phyloP scores from a whole-genome alignment of 1,140 invertebrate species.

The Rhopalosiphum padi region DNA sequence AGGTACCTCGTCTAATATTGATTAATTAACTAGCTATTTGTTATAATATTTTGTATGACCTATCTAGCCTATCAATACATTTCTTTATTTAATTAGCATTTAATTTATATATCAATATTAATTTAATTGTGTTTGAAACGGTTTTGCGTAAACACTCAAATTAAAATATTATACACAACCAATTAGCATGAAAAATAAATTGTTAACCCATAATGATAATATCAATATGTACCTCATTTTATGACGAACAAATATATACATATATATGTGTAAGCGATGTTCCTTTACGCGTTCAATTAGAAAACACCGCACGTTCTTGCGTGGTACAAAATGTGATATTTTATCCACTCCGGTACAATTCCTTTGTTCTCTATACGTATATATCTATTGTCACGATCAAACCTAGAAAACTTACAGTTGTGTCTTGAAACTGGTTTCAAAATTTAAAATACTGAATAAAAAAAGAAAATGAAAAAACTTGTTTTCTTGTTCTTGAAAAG shows the following conservation, averaged over 20 bases:
- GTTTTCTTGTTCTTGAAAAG: slow-evolving; percentile 28
- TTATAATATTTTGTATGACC: background rate
- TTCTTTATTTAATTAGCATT: background rate
- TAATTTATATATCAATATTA: background rate
- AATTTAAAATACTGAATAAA: background rate
- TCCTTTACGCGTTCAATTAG: background rate
- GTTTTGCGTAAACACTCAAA: background rate
- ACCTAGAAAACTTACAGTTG: background rate
- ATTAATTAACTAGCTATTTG: background rate
- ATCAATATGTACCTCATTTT: background rate
- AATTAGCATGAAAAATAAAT: background rate
- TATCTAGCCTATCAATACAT: background rate
- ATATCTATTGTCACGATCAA: slow-evolving; percentile 21
- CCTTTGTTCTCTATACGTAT: background rate
- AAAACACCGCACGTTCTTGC: background rate
- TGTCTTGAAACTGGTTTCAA: slow-evolving; percentile 35
- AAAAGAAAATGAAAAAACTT: slow-evolving; percentile 28
- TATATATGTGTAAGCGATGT: background rate
- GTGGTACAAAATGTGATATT: background rate
- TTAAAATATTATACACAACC: background rate
- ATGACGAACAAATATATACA: background rate
- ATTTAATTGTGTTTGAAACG: background rate
- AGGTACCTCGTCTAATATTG: no score
- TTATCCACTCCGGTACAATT: background rate
- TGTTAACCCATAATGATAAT: background rate